Conservation (phyloP, 1,140 invertebrate genomes). For the Caerostris darwini region DNA sequence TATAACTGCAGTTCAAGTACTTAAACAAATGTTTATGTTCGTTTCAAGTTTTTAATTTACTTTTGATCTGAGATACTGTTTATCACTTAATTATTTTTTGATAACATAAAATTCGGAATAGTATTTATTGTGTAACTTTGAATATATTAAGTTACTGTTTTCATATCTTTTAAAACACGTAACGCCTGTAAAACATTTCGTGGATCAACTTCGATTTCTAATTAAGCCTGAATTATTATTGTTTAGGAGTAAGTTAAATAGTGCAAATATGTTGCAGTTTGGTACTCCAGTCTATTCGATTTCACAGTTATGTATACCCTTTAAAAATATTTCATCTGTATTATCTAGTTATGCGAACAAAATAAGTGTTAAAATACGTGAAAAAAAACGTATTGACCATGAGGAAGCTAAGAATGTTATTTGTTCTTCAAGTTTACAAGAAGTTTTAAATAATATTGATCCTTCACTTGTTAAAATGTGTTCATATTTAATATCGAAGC, state of each 20-base stretch:
- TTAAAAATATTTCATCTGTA: constrained; percentile 61
- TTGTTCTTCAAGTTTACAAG: constrained; percentile 61
- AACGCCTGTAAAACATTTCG: neutral
- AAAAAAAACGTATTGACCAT: neutral
- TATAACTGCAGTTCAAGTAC: neutral
- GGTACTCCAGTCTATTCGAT: constrained; percentile 47
- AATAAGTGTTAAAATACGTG: constrained; percentile 46
- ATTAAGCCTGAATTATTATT: neutral
- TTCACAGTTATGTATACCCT: constrained; percentile 54
- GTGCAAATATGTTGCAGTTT: constrained; percentile 67
- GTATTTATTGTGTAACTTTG: neutral
- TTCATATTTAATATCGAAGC: constrained; percentile 30
- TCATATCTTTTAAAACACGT: neutral
- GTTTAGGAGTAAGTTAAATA: neutral
- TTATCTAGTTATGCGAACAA: constrained; percentile 71
- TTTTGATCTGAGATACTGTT: neutral
- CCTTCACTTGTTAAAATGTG: constrained; percentile 17
- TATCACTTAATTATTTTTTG: neutral
- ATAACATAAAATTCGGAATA: no score
- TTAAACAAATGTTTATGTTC: neutral
- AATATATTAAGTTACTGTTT: neutral
- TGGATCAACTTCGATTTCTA: neutral
- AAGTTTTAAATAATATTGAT: constrained; percentile 35
- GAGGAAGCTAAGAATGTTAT: neutral
- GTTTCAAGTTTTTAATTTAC: neutral